Base-by-base conservation (phyloP, 2,888 invertebrate genomes). In the Seira ritae region DNA sequence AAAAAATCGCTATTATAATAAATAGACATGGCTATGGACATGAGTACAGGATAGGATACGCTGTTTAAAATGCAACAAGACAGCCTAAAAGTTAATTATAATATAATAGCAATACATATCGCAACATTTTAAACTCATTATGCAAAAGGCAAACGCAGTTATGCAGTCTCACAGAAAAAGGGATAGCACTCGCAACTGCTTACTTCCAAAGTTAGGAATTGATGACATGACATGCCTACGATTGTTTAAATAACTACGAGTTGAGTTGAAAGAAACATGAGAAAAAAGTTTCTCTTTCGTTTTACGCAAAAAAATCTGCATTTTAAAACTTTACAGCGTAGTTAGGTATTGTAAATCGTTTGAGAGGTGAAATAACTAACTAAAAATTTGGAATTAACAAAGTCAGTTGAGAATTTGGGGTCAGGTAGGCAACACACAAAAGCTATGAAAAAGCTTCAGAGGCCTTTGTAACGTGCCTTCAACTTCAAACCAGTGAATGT, bases 261-360 rank as follows among this genome's bases (percentile, higher is more conserved):
- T 12, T n/a, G 50, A 50, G 15, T 12, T n/a, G 50, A n/a, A 15
- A n/a, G 1, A 15, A n/a, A 15, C 50, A n/a, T 50, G 50, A 2
- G 50, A 50, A 50, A 50, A 50, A 50, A n/a, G n/a, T 50, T 50
- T 50, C 50, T 8, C 50, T 50, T 50, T 50, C 50, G 50, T 50
- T 50, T 50, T 50, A 50, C 12, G 17, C 50, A 50, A 50, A 50
- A 50, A 50, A 50, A 50, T 12, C 17, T 50, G 50, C 50, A 50
- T 50, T 50, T 50, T 50, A 31, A 31, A 31, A 50, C 15, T 8
- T 8, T 50, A 50, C 3, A 50, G 2, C 2, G 1, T 50, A 8
- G 50, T 12, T 50, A 8, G 50, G 6, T n/a, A 50, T n/a, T 50
- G 50, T 15, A 2, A 50, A 15, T n/a, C n/a, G n/a, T n/a, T n/a